Conservation (phyloP, 2,797 vertebrate genomes). For the Notamacropus eugenii region DNA sequence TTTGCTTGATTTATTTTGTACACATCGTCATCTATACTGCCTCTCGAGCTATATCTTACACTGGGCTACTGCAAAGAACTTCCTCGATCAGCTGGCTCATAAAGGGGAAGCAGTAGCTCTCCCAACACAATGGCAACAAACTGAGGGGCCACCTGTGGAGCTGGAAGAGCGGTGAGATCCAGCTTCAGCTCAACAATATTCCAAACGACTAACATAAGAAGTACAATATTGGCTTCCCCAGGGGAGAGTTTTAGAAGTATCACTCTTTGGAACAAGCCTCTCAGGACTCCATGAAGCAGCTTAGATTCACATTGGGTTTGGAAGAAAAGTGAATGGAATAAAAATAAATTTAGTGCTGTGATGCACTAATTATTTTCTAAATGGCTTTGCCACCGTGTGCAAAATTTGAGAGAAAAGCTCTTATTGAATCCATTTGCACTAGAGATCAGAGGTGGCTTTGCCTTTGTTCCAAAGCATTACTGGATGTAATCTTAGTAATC, state of each 20-base stretch:
- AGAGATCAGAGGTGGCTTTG: background rate
- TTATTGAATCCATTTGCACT: background rate
- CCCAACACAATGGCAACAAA: background rate
- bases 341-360: conserved; percentile 36
- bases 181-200: conserved; percentile 30
- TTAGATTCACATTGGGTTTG: conserved; percentile 3
- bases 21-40: background rate
- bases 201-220: conserved; percentile 30
- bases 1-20: background rate
- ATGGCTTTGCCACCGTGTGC: background rate
- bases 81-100: conserved; percentile 5
- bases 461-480: conserved; percentile 12
- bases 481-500: background rate
- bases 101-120: background rate
- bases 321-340: conserved; percentile 36
- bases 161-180: background rate
- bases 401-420: background rate
- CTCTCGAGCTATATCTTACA: conserved; percentile 4
- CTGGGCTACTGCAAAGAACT: background rate
- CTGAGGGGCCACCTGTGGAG: conserved; percentile 4
- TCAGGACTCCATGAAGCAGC: conserved; percentile 26
- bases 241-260: background rate
- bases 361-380: conserved; percentile 47
- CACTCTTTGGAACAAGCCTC: background rate
- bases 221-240: background rate